Percentiles rank a stretch among this genome's conserved stretches.
These are phyloP conservation scores for Papilio aristodemus DNA, from an alignment of 1,140 invertebrate genomes.

Conservation along the genomic window DNA sequence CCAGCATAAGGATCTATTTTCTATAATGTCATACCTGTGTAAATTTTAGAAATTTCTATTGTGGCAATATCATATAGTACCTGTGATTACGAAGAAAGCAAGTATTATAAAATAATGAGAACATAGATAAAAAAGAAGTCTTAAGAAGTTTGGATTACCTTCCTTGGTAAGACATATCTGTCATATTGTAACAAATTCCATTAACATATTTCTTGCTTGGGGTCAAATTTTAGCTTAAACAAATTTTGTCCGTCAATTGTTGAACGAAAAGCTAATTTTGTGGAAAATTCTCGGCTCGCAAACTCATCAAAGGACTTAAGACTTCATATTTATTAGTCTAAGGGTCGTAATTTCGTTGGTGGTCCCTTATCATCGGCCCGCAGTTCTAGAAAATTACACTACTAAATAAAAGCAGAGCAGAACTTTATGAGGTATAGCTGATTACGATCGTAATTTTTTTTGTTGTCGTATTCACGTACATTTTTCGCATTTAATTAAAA, in stretches of 20 bases:
- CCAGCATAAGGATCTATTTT: neutral
- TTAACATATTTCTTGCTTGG: neutral
- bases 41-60: too few species aligned
- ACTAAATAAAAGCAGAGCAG: neutral
- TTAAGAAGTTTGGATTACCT: neutral
- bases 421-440: too few species aligned
- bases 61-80: too few species aligned
- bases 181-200: neutral
- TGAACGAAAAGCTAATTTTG: constrained; percentile 1
- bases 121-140: too few species aligned
- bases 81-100: too few species aligned
- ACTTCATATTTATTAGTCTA: neutral
- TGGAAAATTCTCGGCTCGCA: constrained; percentile 9
- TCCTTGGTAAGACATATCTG: too few species aligned
- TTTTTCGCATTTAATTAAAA: too few species aligned
- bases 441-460: too few species aligned
- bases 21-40: neutral
- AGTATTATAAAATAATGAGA: too few species aligned
- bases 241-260: constrained; percentile 4
- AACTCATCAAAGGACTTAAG: neutral
- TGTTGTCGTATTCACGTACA: too few species aligned
- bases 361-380: neutral
- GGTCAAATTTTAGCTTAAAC: constrained; percentile 7
- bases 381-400: neutral
- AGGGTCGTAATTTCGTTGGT: neutral